Evolutionary conservation across 2,113 vertebrate species (phyloP).

Genomic region (Hemibagrus wyckioides): DNA sequence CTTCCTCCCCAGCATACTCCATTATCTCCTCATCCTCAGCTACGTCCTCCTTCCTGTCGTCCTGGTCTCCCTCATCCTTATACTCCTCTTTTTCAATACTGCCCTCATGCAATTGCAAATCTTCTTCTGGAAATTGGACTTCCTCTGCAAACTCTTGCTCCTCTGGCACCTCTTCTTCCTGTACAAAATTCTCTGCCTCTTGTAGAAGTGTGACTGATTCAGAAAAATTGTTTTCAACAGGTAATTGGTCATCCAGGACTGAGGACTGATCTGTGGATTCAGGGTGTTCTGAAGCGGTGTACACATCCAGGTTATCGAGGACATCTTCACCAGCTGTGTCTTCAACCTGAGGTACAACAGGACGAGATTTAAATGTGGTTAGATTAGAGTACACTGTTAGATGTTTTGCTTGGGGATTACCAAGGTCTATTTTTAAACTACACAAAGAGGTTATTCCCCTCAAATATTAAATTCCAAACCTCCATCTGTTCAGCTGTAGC

Average conservation of each 20-base stretch:
- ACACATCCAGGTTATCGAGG: neutral
- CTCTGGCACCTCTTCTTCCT: conserved; percentile 48
- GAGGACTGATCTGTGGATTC: neutral
- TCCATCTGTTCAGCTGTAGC: conserved; percentile 41
- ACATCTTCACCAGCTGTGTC: neutral
- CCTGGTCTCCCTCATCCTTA: conserved; percentile 23
- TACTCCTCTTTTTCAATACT: conserved; percentile 8
- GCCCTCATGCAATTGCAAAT: conserved; percentile 1
- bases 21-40: conserved; percentile 26
- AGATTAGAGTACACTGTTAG: neutral
- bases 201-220: conserved; percentile 24
- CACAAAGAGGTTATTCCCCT: neutral
- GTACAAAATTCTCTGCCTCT: conserved; percentile 46
- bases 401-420: neutral
- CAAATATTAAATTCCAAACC: conserved; percentile 18
- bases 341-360: conserved; percentile 13
- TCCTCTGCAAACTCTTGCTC: neutral
- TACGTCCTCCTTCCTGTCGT: conserved; percentile 26
- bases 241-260: neutral
- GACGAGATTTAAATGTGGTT: neutral
- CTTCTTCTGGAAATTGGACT: neutral
- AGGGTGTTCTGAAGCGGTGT: neutral
- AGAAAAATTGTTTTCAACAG: conserved; percentile 9
- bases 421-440: neutral
- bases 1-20: conserved; percentile 3